These are phyloP conservation scores for Pachyrhynchus sulphureomaculatus DNA, from an alignment of 1,140 invertebrate species.

Conservation along the genomic window DNA sequence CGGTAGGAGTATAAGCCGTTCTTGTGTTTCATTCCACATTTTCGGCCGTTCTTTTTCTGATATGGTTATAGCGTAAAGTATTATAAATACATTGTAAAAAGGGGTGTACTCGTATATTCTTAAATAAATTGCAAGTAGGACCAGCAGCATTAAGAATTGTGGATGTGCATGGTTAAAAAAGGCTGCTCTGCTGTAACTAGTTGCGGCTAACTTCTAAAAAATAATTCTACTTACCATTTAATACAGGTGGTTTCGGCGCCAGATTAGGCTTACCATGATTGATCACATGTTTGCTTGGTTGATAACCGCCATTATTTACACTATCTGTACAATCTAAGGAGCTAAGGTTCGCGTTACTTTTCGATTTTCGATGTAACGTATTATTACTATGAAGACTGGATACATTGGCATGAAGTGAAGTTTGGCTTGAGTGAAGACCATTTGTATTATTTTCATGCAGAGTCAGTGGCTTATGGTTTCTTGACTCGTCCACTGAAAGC, in stretches of 20 bases:
- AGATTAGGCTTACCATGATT: constrained; percentile 60
- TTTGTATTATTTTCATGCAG: constrained; percentile 24
- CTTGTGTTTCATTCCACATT: too few relatives aligned
- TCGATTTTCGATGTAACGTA: constrained; percentile 45
- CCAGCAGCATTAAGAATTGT: too few relatives aligned
- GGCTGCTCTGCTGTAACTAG: too few relatives aligned
- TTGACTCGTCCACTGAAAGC: constrained; percentile 17
- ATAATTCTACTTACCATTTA: constrained; percentile 53
- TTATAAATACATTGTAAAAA: too few relatives aligned
- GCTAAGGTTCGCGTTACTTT: constrained; percentile 47
- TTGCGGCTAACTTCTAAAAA: too few relatives aligned
- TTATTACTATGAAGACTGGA: constrained; percentile 35
- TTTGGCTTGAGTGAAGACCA: constrained; percentile 31
- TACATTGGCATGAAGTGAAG: constrained; percentile 26
- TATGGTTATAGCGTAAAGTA: too few relatives aligned
- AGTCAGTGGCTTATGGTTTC: not conserved
- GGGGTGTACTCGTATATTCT: too few relatives aligned
- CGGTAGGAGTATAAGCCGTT: too few relatives aligned
- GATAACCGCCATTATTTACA: constrained; percentile 27
- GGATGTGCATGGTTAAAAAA: too few relatives aligned
- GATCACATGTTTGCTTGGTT: constrained; percentile 37
- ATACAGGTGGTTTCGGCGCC: constrained; percentile 57
- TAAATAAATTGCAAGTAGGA: too few relatives aligned
- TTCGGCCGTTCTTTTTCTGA: too few relatives aligned
- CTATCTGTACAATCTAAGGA: constrained; percentile 37